Evolutionary conservation across 2,797 vertebrate genomes (phyloP), one percentile per base, ranked within the genome.

Genomic region (Myotis planiceps): DNA sequence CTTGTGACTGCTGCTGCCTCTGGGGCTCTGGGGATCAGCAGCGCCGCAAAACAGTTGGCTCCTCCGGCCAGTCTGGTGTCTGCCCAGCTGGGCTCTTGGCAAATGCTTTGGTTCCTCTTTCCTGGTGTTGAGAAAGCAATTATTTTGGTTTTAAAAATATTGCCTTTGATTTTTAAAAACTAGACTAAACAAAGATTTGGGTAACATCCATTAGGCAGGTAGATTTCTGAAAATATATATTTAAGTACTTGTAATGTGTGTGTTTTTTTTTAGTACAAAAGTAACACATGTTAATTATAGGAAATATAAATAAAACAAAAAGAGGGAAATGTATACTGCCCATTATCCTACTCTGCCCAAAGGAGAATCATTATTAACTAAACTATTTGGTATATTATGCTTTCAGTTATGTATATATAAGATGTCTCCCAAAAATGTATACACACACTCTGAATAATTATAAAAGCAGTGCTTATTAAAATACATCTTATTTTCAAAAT

Each of bases 171-270:
- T 71, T 90, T 42, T 94, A 60, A 6, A 82, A 90, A 72, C 60
- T 51, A 79, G 89, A 74, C 49, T 66, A 90, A 78, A 81, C n/a
- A 78, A 94, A 90, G 53, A 78, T 92, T 78, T 72, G 21, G 63
- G 72, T 60, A 27, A 53, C 68, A 49, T 92, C 80, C 82, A 39
- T 2, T 15, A 60, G 19, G 74, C 65, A 79, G 75, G 85, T 79
- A 51, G 21, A 18, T 42, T 88, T 94, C 80, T 69, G 45, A 90
- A 55, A 92, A 78, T 65, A 65, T 4, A 65, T 65, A 65, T 32
- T 65, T 32, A 65, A 65, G 63, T 53, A 47, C 9, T 66, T 76
- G 19, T 47, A 32, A 71, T 84, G 37, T 76, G 37, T 76, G 42
- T 60, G 83, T 93, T 47, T 89, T 95, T 42, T 88, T 49, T 81